Evolutionary conservation across 2,113 vertebrate species (phyloP).

Genomic region (Cnemophilus loriae): DNA sequence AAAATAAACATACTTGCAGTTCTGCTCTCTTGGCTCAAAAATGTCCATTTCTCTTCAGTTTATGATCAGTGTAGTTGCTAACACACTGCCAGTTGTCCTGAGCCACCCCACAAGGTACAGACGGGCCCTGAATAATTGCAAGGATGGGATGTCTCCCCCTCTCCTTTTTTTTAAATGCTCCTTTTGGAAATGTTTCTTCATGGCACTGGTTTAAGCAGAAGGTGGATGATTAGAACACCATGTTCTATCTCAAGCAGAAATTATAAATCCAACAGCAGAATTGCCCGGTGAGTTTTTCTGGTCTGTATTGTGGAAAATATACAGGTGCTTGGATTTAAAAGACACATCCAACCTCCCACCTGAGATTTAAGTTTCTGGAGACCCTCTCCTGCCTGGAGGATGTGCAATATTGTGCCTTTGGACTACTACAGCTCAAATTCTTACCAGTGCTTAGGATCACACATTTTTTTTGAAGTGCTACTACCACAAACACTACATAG

Average conservation of each 20-base stretch:
- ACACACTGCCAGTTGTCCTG: background rate
- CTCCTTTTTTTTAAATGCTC: background rate
- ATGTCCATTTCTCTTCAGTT: background rate
- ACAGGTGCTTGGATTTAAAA: background rate
- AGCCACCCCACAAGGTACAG: background rate
- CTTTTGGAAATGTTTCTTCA: background rate
- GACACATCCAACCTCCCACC: fast-evolving
- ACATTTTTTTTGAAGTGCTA: fast-evolving
- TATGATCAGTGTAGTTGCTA: background rate
- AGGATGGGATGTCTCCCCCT: no score
- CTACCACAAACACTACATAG: fast-evolving
- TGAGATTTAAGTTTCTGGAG: background rate
- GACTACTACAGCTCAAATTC: background rate
- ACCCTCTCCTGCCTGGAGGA: background rate
- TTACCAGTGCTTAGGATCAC: background rate
- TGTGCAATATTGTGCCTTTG: background rate
- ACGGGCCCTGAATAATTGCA: background rate
- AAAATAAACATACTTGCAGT: conserved; percentile 49
- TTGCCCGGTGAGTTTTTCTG: fast-evolving
- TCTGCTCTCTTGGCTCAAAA: conserved; percentile 16
- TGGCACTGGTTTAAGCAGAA: background rate
- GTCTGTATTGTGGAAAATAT: fast-evolving
- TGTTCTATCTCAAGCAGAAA: background rate
- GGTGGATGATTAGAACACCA: background rate
- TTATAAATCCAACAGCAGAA: fast-evolving